Conservation (phyloP, 2,113 vertebrate genomes). For the Apodemus speciosus region DNA sequence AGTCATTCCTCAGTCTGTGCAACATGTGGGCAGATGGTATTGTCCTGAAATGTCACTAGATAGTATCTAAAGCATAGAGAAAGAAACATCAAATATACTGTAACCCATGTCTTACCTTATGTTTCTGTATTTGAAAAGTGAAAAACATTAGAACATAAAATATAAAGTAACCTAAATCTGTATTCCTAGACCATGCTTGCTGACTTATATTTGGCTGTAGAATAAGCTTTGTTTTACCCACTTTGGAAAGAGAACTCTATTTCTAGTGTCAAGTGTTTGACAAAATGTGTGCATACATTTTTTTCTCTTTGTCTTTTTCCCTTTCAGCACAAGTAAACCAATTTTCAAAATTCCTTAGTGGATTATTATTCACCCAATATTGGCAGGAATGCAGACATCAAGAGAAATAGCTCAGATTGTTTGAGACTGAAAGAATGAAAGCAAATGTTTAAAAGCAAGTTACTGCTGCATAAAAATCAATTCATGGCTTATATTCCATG, state of each 20-base stretch:
- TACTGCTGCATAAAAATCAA: neutral
- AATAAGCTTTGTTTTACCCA: neutral
- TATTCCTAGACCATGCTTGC: neutral
- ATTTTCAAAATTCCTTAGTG: neutral
- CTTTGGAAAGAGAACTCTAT: neutral
- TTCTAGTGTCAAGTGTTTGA: neutral
- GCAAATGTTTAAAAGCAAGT: neutral
- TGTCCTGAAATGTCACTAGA: neutral
- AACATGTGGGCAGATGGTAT: neutral
- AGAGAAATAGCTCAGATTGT: neutral
- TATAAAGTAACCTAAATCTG: neutral
- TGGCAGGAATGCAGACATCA: neutral
- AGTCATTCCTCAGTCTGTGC: neutral
- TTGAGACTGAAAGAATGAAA: neutral
- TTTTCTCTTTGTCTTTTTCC: neutral
- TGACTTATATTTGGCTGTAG: neutral
- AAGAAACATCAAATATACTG: neutral
- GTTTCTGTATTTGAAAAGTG: neutral
- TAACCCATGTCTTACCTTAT: neutral
- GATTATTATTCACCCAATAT: neutral
- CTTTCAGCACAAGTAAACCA: neutral
- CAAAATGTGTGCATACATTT: neutral
- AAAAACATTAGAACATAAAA: neutral
- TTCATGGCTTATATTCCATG: neutral
- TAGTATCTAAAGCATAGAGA: neutral